phyloP scores from a whole-genome alignment of 2,888 invertebrate genomes.

The Gerris lacustris region DNA sequence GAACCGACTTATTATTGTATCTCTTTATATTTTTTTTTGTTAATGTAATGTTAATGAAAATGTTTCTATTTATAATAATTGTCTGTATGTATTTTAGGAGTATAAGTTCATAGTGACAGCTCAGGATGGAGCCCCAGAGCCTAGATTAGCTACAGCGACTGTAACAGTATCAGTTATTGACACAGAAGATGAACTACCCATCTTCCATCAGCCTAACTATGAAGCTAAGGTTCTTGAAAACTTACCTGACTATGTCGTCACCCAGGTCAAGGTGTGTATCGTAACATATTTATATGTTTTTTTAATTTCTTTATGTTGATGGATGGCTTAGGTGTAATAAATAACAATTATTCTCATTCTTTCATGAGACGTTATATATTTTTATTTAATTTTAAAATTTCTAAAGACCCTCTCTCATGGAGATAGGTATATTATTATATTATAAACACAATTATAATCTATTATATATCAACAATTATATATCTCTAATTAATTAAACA shows the following conservation, averaged over 20 bases:
- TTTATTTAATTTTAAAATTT: slow-evolving; percentile 15
- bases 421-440: no score
- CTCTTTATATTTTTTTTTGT: no score
- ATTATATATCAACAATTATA: no score
- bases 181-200: slow-evolving; percentile 68
- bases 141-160: slow-evolving; percentile 72
- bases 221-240: slow-evolving; percentile 77
- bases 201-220: slow-evolving; percentile 59
- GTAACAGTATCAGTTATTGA: slow-evolving; percentile 70
- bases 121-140: slow-evolving; percentile 73
- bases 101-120: slow-evolving; percentile 79
- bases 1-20: no score
- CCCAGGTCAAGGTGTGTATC: slow-evolving; percentile 54
- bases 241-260: slow-evolving; percentile 60
- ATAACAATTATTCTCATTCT: slow-evolving; percentile 14
- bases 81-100: slow-evolving; percentile 41
- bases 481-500: no score
- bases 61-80: no score
- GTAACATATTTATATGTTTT: not conserved
- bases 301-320: not conserved
- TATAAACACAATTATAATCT: no score
- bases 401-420: no score
- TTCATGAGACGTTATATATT: slow-evolving; percentile 8
- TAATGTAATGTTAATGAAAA: no score
- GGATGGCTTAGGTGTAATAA: not conserved